Percentiles rank a stretch among this genome's conserved stretches.
These are phyloP conservation scores for Pelodiscus sinensis DNA, from an alignment of 2,113 vertebrate genomes.

Conservation along the genomic window DNA sequence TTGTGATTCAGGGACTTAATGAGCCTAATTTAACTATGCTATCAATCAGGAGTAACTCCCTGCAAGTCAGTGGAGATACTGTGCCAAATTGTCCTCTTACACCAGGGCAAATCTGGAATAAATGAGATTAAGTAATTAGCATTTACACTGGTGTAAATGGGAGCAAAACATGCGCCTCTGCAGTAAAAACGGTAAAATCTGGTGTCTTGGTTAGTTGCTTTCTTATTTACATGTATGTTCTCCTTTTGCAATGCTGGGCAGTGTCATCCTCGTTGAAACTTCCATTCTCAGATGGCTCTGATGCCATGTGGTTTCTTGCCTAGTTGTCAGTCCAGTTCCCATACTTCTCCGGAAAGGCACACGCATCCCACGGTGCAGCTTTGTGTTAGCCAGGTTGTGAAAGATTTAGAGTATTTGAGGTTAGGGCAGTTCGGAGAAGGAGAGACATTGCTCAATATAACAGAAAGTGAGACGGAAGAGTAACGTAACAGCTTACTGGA, in stretches of 20 bases:
- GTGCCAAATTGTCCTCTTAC: background rate
- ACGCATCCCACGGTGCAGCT: background rate
- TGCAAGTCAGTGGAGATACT: background rate
- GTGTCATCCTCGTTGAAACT: background rate
- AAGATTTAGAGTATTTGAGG: background rate
- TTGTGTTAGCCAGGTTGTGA: background rate
- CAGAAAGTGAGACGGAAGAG: background rate
- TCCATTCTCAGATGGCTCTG: background rate
- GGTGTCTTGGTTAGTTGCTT: background rate
- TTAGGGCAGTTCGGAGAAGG: background rate
- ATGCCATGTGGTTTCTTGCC: background rate
- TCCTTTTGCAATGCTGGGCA: background rate
- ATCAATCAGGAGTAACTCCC: background rate
- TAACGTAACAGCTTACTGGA: fast-evolving
- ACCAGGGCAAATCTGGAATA: background rate
- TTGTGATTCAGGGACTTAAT: background rate
- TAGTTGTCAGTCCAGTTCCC: background rate
- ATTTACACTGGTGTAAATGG: background rate
- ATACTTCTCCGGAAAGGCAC: background rate
- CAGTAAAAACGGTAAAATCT: background rate
- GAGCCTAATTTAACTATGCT: background rate
- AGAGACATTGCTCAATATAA: conserved; percentile 33
- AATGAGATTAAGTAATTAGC: background rate
- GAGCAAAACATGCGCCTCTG: background rate
- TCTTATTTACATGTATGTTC: background rate